Percentiles rank a stretch among this genome's conserved stretches.
Conservation (phyloP, 1,140 invertebrate genomes). For the Akabosia matsudoensis region DNA sequence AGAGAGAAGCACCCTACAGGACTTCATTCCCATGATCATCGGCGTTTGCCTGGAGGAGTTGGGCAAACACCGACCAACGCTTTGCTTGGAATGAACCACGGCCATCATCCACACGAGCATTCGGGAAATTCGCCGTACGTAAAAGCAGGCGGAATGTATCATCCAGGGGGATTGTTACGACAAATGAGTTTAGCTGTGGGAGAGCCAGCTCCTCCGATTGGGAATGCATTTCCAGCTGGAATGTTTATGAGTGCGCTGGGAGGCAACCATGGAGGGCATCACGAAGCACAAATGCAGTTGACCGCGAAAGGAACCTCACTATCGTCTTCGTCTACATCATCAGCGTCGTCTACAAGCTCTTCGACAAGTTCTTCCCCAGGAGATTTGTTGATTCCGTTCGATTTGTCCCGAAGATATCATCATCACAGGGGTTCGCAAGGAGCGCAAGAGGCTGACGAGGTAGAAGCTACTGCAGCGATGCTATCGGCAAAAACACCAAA, state of each 20-base stretch:
- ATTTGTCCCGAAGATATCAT: constrained; percentile 35
- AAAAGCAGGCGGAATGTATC: constrained; percentile 23
- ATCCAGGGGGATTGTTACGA: constrained; percentile 35
- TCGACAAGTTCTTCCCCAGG: background rate
- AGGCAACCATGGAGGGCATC: background rate
- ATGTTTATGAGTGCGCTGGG: constrained; percentile 40
- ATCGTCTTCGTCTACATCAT: background rate
- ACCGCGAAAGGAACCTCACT: background rate
- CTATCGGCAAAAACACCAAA: background rate
- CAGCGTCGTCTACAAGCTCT: background rate
- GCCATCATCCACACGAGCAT: constrained; percentile 24
- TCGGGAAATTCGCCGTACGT: background rate
- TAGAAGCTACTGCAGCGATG: background rate
- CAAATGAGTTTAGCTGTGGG: constrained; percentile 41
- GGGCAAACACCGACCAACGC: background rate
- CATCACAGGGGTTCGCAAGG: background rate
- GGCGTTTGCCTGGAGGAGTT: constrained; percentile 49
- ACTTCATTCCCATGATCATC: background rate
- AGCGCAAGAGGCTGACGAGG: background rate
- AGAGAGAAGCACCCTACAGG: constrained; percentile 64
- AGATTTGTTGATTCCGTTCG: constrained; percentile 42
- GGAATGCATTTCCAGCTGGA: constrained; percentile 31
- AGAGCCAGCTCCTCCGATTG: constrained; percentile 30
- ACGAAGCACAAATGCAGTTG: background rate
- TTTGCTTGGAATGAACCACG: constrained; percentile 33